phyloP scores from a whole-genome alignment of 2,797 vertebrate genomes.

The Myotis daubentonii region DNA sequence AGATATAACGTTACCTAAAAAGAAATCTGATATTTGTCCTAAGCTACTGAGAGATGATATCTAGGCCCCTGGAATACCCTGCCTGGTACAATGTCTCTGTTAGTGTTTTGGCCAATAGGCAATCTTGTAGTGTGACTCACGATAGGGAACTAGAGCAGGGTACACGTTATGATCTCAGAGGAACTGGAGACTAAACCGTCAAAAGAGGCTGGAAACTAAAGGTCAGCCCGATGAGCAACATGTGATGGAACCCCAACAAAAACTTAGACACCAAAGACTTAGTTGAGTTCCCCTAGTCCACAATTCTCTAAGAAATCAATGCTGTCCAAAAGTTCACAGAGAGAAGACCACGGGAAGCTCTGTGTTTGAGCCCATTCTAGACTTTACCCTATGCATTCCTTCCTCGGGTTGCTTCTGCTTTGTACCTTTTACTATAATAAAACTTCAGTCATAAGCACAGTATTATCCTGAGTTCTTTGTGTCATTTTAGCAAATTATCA shows the following conservation, averaged over 20 bases:
- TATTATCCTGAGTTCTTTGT: neutral
- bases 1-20: neutral
- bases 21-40: neutral
- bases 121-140: neutral
- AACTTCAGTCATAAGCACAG: neutral
- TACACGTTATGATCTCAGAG: neutral
- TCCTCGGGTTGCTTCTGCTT: neutral
- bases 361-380: neutral
- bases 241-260: neutral
- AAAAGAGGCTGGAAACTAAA: neutral
- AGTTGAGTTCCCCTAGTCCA: neutral
- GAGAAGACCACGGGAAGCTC: neutral
- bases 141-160: neutral
- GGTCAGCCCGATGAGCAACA: neutral
- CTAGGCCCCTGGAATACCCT: neutral
- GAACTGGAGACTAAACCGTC: neutral
- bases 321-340: neutral
- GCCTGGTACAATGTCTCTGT: neutral
- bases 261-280: neutral
- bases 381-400: neutral
- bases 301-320: neutral
- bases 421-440: neutral
- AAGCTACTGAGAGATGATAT: neutral
- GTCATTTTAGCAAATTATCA: neutral
- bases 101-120: neutral